A percentile compares a stretch with the other conserved stretches of the same genome.
Evolutionary conservation across 2,113 vertebrate species (phyloP).

Genomic region (Australoheros scitulus): DNA sequence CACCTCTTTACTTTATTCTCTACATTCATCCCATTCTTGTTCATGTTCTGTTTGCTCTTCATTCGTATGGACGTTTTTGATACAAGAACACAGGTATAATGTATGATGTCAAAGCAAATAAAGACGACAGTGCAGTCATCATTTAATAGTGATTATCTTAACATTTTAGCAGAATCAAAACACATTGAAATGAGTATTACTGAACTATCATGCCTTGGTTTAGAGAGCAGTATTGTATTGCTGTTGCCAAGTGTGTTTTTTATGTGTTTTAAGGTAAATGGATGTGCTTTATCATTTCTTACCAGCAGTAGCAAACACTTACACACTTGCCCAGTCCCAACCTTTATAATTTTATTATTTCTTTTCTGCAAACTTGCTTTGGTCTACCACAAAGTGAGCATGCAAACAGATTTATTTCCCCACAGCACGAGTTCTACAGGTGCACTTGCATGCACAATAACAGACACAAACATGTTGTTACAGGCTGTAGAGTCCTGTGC

Average conservation of each 20-base stretch:
- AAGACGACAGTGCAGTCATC: background rate
- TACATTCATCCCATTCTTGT: constrained; percentile 40
- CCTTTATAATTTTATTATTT: background rate
- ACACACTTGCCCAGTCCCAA: background rate
- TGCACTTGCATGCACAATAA: background rate
- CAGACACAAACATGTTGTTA: constrained; percentile 12
- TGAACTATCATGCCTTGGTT: background rate
- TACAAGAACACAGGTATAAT: background rate
- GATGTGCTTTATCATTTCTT: background rate
- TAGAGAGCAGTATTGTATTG: background rate
- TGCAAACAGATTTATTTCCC: background rate
- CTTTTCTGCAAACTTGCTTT: background rate
- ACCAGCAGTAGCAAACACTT: background rate
- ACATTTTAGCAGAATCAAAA: background rate
- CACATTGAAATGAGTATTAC: background rate
- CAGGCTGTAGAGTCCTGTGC: constrained; percentile 1
- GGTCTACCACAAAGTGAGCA: background rate
- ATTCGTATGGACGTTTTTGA: background rate
- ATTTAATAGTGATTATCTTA: background rate
- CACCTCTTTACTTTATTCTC: constrained; percentile 43
- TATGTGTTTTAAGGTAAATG: background rate
- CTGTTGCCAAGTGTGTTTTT: background rate
- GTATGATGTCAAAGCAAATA: background rate
- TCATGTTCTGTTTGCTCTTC: constrained; percentile 43
- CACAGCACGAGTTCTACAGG: background rate